These are phyloP conservation scores for Celastrina argiolus DNA, from an alignment of 2,888 invertebrate species.

Conservation along the genomic window DNA sequence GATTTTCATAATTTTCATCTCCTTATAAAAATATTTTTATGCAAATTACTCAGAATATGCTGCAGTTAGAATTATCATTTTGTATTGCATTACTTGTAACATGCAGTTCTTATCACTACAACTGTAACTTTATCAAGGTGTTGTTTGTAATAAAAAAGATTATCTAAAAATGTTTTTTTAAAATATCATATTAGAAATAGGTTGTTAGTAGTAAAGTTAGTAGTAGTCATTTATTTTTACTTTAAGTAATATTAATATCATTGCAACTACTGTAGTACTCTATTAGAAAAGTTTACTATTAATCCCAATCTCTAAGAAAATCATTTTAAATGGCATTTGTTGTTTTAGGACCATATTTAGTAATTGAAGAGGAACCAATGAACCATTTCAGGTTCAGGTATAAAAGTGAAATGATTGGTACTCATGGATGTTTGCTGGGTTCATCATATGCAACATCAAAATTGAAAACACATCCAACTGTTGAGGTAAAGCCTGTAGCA, in stretches of 20 bases:
- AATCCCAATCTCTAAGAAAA: too few relatives aligned
- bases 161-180: background rate
- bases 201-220: too few relatives aligned
- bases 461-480: slow-evolving; percentile 84
- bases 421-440: slow-evolving; percentile 87
- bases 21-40: too few relatives aligned
- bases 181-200: too few relatives aligned
- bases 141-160: background rate
- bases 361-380: slow-evolving; percentile 85
- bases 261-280: too few relatives aligned
- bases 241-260: too few relatives aligned
- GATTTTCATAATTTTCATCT: background rate
- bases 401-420: slow-evolving; percentile 91
- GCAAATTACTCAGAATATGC: background rate
- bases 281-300: too few relatives aligned
- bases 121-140: background rate
- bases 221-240: too few relatives aligned
- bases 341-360: slow-evolving; percentile 67
- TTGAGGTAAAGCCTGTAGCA: slow-evolving; percentile 74
- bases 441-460: slow-evolving; percentile 75
- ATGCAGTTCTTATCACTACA: background rate
- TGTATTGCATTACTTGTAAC: background rate
- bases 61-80: background rate
- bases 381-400: slow-evolving; percentile 90
- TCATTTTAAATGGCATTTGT: background rate